Evolutionary conservation across 2,888 invertebrate species (phyloP).

Genomic region (Pyralis farinalis): DNA sequence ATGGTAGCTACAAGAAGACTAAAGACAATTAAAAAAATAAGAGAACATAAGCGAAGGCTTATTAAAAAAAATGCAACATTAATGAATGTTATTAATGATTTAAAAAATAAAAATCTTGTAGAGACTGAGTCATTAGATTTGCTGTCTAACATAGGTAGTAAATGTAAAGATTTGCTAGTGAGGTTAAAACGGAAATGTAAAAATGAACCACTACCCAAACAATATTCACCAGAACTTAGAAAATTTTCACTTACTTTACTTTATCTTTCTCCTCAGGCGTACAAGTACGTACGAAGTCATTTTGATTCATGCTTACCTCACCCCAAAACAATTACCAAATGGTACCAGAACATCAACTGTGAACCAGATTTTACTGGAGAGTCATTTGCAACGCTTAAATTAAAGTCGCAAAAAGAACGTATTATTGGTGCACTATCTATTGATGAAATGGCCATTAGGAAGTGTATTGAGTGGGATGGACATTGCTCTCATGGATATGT

Average conservation of each 20-base stretch:
- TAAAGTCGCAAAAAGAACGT: not conserved
- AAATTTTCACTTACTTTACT: conserved; percentile 11
- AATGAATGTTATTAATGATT: not conserved
- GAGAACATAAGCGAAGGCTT: not conserved
- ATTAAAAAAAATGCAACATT: not conserved
- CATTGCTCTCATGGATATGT: conserved; percentile 5
- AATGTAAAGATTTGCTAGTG: not conserved
- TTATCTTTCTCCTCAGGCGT: conserved; percentile 12
- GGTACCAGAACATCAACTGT: conserved; percentile 5
- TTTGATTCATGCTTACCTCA: conserved; percentile 10
- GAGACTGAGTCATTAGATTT: not conserved
- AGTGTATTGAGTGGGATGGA: conserved; percentile 9
- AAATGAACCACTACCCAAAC: not conserved
- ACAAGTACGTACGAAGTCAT: conserved; percentile 8
- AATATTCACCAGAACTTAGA: conserved; percentile 5
- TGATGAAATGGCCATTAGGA: conserved; percentile 6
- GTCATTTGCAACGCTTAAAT: not conserved
- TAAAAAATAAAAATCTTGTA: not conserved
- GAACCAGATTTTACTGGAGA: conserved; percentile 5
- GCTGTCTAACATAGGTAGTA: not conserved
- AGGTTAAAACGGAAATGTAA: not conserved
- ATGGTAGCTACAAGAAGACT: not conserved
- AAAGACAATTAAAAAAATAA: conserved; percentile 2
- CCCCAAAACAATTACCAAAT: conserved; percentile 3
- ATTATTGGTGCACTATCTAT: conserved; percentile 1